These are phyloP conservation scores for Solen grandis DNA, from an alignment of 1,140 invertebrate species.

Conservation along the genomic window DNA sequence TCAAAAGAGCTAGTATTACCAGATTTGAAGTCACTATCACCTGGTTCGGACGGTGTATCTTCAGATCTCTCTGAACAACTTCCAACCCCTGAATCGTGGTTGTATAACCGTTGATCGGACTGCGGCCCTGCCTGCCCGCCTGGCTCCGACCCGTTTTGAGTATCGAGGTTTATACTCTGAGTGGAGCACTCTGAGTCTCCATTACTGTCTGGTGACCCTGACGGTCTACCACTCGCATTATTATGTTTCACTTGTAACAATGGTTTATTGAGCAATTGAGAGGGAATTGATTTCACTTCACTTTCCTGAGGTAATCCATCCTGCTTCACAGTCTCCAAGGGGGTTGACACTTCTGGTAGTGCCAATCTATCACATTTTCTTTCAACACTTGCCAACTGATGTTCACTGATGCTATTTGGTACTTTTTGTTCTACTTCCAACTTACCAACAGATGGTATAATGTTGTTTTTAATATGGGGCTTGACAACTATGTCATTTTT, in stretches of 20 bases:
- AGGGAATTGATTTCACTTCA: conserved; percentile 49
- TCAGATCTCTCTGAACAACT: conserved; percentile 77
- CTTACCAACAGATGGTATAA: conserved; percentile 19
- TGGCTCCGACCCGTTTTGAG: conserved; percentile 65
- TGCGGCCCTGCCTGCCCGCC: conserved; percentile 59
- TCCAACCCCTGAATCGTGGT: conserved; percentile 76
- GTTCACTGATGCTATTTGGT: conserved; percentile 18
- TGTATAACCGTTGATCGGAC: conserved; percentile 60
- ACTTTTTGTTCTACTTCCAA: conserved; percentile 29
- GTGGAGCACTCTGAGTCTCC: conserved; percentile 71
- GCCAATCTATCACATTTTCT: conserved; percentile 37
- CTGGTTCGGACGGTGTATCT: conserved; percentile 75
- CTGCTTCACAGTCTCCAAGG: neutral
- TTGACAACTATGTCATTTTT: conserved; percentile 37
- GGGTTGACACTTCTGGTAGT: conserved; percentile 19
- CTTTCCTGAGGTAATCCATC: conserved; percentile 50
- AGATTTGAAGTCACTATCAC: conserved; percentile 72
- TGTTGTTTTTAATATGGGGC: conserved; percentile 42
- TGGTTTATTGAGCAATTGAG: conserved; percentile 68
- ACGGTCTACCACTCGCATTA: conserved; percentile 22
- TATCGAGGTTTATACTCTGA: conserved; percentile 67
- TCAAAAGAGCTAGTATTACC: conserved; percentile 56
- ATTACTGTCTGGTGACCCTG: conserved; percentile 53
- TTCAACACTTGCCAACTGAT: conserved; percentile 1
- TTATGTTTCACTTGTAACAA: conserved; percentile 55